A percentile compares a stretch with the other conserved stretches of the same genome.
These are phyloP conservation scores for Syngnathus floridae DNA, from an alignment of 2,113 vertebrate genomes.

Conservation along the genomic window DNA sequence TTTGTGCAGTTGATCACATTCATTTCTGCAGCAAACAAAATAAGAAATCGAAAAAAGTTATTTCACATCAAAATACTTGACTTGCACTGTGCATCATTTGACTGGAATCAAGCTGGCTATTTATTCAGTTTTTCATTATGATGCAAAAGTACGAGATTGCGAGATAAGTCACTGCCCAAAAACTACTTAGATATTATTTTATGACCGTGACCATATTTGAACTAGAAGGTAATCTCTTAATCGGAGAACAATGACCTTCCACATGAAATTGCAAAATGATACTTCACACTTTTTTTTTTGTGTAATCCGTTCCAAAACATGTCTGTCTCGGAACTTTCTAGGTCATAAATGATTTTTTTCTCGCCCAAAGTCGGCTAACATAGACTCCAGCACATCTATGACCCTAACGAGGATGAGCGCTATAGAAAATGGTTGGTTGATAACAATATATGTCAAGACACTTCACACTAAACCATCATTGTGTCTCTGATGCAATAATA, in stretches of 20 bases:
- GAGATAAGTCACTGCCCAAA: neutral
- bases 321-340: neutral
- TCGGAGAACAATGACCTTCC: neutral
- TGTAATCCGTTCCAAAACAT: neutral
- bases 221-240: slow-evolving; percentile 1
- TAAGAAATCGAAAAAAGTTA: neutral
- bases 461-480: too few species aligned
- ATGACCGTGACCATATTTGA: neutral
- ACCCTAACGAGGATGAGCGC: neutral
- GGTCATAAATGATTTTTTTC: neutral
- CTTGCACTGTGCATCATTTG: neutral
- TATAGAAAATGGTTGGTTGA: too few species aligned
- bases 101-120: neutral
- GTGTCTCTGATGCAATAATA: neutral
- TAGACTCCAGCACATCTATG: neutral
- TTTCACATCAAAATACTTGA: neutral
- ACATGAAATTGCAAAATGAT: slow-evolving; percentile 3
- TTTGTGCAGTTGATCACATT: neutral
- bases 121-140: neutral
- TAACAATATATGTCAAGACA: neutral
- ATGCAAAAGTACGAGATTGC: neutral
- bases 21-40: neutral
- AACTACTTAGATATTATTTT: neutral
- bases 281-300: neutral
- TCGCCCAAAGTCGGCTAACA: neutral